Evolutionary conservation across 2,888 invertebrate species (phyloP), one percentile per base, ranked within the genome.

Genomic region (Cremastinae sp.): DNA sequence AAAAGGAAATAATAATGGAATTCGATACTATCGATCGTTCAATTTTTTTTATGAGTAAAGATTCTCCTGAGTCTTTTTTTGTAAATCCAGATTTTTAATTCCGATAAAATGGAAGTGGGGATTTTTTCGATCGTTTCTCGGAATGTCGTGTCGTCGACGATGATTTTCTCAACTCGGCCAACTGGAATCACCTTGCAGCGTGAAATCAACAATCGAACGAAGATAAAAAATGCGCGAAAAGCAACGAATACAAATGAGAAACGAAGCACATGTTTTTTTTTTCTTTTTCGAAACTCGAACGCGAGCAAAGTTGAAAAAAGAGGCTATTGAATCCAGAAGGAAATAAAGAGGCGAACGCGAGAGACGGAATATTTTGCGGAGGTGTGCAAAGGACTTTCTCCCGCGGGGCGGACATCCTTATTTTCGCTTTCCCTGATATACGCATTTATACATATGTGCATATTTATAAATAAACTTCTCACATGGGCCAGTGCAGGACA

Each of bases 351-450:
- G 76, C 69, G 77, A 38, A 28, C 12, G 66, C 20, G 8, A 28
- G 45, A 64, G 66, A 70, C 41, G 45, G 54, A 54, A 14, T 12
- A 56, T 20, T 68, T 16, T 64, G 51, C 68, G 66, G 78, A 80
- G 78, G 76, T 78, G 81, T 61, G 61, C 74, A 62, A 84, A 84
- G 82, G 84, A 86, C 86, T 86, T 86, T 86, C 86, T 85, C 86
- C 74, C 80, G 74, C 66, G 77, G 66, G 69, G 76, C 82, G 78
- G 82, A 80, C 79, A 83, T 84, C 84, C 84, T 86, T 85, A 78
- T 79, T 79, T 79, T 83, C 83, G 81, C 86, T 86, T 86, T 86
- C 86, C 84, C 86, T 84, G 84, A 79, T 83, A 75, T 41, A 61
- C 75, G 75, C 75, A 75, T 77, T 64, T 75, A 18, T 72, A 73